Evolutionary conservation across 2,888 invertebrate species (phyloP).

Genomic region (Mallateleia sp.): DNA sequence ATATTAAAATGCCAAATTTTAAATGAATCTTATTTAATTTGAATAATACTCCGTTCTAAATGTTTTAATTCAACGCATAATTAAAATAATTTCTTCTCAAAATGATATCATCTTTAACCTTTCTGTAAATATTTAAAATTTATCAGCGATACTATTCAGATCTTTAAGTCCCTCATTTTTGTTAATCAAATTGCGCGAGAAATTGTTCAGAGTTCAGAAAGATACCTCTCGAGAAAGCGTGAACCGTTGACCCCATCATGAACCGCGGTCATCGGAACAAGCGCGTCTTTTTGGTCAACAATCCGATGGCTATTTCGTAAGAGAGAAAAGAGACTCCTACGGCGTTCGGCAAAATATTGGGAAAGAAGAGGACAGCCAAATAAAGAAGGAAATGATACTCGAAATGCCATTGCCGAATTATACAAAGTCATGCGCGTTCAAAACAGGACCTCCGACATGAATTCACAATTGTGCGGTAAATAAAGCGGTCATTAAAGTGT

Average conservation of each 20-base stretch:
- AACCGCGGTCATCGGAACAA: slow-evolving; percentile 81
- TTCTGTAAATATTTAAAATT: no score
- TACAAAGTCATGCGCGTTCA: slow-evolving; percentile 70
- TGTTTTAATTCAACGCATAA: no score
- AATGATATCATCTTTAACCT: no score
- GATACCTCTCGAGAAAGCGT: slow-evolving; percentile 81
- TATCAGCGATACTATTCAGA: neutral
- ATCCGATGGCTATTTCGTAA: slow-evolving; percentile 76
- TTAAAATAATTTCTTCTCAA: no score
- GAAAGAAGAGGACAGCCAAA: slow-evolving; percentile 70
- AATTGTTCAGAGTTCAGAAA: slow-evolving; percentile 80
- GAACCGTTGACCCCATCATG: slow-evolving; percentile 85
- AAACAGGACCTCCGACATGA: slow-evolving; percentile 67
- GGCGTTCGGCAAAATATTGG: slow-evolving; percentile 76
- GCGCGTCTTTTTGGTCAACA: slow-evolving; percentile 75
- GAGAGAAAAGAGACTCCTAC: slow-evolving; percentile 75
- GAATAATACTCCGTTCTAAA: no score
- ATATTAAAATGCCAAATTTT: no score
- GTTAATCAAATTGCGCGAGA: slow-evolving; percentile 58
- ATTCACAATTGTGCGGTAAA: slow-evolving; percentile 71
- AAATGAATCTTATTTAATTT: no score
- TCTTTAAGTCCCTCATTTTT: slow-evolving; percentile 23
- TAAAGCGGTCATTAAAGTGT: slow-evolving; percentile 66
- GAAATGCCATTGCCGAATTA: slow-evolving; percentile 71
- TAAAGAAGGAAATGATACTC: slow-evolving; percentile 72